Conservation (phyloP, 2,113 vertebrate species). For the Ctenodactylus gundi region DNA sequence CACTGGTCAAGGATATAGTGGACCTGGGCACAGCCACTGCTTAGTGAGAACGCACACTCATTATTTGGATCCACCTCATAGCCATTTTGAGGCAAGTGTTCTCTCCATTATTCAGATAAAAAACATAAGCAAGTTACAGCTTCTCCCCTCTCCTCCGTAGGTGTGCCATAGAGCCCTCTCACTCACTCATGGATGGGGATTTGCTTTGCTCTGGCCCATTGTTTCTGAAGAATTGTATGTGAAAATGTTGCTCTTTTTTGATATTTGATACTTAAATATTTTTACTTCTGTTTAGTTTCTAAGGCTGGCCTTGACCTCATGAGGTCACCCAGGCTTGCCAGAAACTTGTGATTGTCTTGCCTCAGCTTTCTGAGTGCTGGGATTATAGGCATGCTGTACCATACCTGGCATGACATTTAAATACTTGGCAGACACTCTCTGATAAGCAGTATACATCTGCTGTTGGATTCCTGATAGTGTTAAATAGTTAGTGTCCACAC, state of each 20-base stretch:
- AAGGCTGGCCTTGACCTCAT: neutral
- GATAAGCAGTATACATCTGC: neutral
- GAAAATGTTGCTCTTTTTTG: neutral
- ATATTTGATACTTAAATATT: neutral
- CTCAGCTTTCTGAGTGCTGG: neutral
- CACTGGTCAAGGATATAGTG: neutral
- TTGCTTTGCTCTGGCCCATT: neutral
- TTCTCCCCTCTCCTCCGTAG: neutral
- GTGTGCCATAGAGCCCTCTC: neutral
- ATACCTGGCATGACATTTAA: neutral
- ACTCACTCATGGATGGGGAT: neutral
- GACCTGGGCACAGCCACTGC: neutral
- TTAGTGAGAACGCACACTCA: neutral
- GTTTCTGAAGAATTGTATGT: neutral
- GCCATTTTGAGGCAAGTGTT: neutral
- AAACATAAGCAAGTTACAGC: neutral
- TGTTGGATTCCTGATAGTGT: neutral
- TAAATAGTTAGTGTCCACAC: neutral
- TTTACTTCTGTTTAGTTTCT: neutral
- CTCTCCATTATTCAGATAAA: neutral
- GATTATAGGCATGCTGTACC: neutral
- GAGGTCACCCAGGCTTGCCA: neutral
- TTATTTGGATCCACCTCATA: neutral
- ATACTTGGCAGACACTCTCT: neutral
- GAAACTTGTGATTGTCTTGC: neutral